phyloP scores from a whole-genome alignment of 2,797 vertebrate species.

The Myotis myotis region DNA sequence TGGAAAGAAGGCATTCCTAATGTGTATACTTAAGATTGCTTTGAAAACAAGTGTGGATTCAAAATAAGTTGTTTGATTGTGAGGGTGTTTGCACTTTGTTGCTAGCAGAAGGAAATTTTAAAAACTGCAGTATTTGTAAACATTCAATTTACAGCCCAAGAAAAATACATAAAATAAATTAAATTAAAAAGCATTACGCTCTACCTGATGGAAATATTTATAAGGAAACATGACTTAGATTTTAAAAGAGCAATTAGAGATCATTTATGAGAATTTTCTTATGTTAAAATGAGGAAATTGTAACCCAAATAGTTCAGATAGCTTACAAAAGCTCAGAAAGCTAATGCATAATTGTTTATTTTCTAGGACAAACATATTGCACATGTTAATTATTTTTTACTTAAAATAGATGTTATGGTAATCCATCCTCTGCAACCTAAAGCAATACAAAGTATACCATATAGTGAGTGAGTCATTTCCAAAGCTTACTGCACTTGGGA shows the following conservation, averaged over 20 bases:
- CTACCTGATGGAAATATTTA: neutral
- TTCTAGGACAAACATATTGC: neutral
- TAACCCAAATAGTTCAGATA: neutral
- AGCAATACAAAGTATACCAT: neutral
- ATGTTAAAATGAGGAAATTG: constrained; percentile 29
- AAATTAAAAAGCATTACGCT: neutral
- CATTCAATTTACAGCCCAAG: neutral
- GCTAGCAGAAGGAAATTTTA: neutral
- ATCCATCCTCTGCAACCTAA: neutral
- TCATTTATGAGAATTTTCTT: constrained; percentile 12
- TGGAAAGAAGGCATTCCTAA: neutral
- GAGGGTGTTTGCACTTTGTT: neutral
- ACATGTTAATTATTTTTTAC: neutral
- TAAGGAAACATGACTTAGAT: constrained; percentile 20
- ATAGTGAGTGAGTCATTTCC: neutral
- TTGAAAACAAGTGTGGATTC: neutral
- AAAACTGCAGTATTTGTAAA: constrained; percentile 24
- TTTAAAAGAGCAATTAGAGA: constrained; percentile 6
- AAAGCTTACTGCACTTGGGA: neutral
- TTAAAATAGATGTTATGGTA: neutral
- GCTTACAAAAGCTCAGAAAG: neutral
- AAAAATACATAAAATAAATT: constrained; percentile 30
- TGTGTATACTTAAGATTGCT: constrained; percentile 13
- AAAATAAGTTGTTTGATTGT: neutral
- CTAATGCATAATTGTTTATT: neutral